Evolutionary conservation across 2,113 vertebrate species (phyloP).

Genomic region (Fregata magnificens): DNA sequence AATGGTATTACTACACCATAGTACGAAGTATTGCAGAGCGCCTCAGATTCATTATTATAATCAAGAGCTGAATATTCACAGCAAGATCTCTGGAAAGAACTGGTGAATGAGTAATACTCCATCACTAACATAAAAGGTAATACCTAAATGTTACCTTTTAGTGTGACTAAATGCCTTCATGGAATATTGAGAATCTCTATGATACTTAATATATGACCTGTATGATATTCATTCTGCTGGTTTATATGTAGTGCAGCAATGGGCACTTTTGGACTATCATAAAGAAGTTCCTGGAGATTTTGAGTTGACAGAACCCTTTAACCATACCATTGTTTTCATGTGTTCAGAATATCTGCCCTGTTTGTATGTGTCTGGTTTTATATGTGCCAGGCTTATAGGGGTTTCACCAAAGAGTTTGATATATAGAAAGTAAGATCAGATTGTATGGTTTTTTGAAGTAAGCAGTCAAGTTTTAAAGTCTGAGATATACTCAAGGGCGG

Average conservation of each 20-base stretch:
- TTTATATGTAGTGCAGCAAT: not conserved
- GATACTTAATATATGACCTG: not conserved
- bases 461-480: not conserved
- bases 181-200: not conserved
- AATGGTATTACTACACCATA: not conserved
- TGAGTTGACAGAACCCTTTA: not conserved
- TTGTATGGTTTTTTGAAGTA: not conserved
- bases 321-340: rapidly evolving
- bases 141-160: not conserved
- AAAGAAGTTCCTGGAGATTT: not conserved
- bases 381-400: not conserved
- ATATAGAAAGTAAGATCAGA: not conserved
- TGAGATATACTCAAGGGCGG: not conserved
- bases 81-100: not conserved
- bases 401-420: not conserved
- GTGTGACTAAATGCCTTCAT: not conserved
- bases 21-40: not conserved
- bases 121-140: not conserved
- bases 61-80: not conserved
- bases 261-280: not conserved
- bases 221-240: not conserved
- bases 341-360: not conserved
- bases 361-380: not conserved
- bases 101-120: not conserved
- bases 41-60: not conserved